These are phyloP conservation scores for Helogale parvula DNA, from an alignment of 2,113 vertebrate species.

Conservation along the genomic window DNA sequence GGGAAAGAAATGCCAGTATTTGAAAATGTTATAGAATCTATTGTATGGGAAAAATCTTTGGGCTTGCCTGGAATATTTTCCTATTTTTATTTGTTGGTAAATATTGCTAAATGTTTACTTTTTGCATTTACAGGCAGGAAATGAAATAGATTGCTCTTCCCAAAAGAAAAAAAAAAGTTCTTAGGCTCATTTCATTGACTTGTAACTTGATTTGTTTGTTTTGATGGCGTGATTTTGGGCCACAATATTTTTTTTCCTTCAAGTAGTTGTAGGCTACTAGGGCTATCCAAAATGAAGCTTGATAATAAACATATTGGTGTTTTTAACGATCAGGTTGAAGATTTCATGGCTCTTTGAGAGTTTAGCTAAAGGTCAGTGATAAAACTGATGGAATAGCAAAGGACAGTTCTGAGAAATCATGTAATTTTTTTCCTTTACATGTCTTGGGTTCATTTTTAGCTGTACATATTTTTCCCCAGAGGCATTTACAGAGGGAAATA, in stretches of 20 bases:
- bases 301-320: neutral
- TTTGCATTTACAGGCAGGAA: conserved; percentile 25
- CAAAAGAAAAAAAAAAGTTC: neutral
- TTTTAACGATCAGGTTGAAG: conserved; percentile 5
- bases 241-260: neutral
- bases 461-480: neutral
- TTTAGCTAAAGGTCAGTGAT: neutral
- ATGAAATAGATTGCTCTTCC: neutral
- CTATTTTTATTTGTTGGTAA: conserved; percentile 23
- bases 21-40: conserved; percentile 40
- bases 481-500: neutral
- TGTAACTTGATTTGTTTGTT: neutral
- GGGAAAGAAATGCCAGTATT: neutral
- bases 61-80: neutral
- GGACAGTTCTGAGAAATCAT: neutral
- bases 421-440: neutral
- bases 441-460: neutral
- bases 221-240: neutral
- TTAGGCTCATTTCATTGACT: neutral
- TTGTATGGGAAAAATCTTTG: neutral
- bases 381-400: neutral
- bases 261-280: neutral
- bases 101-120: conserved; percentile 5
- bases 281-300: neutral
- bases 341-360: neutral